phyloP scores from a whole-genome alignment of 2,113 vertebrate genomes.

The Pomatostomus ruficeps region DNA sequence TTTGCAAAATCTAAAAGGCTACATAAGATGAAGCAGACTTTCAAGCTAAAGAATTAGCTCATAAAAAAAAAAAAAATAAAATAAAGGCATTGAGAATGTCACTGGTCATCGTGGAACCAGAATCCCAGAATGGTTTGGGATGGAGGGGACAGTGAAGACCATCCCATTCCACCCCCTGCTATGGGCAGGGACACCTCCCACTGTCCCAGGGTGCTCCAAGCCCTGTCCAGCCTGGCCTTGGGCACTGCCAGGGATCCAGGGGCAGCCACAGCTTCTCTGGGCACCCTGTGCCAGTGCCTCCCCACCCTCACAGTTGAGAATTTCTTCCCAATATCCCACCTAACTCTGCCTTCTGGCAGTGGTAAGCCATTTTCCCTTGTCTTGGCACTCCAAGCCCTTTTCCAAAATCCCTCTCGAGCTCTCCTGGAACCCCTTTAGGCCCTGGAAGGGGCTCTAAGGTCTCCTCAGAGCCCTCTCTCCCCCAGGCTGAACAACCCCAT shows the following conservation, averaged over 20 bases:
- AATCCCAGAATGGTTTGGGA: not conserved
- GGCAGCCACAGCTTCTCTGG: not conserved
- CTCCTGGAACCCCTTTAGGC: not conserved
- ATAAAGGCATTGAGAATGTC: rapidly evolving
- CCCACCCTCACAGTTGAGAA: rapidly evolving
- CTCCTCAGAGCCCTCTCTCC: not conserved
- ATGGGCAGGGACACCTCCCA: not conserved
- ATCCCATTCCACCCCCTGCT: not conserved
- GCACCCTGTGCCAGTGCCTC: not conserved
- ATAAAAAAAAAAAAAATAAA: not conserved
- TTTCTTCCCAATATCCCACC: not conserved
- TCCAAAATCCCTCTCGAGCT: not conserved
- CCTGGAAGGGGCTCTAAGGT: not conserved
- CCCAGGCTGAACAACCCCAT: not conserved
- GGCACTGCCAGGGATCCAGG: not conserved
- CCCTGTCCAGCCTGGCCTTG: rapidly evolving
- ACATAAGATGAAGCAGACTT: not conserved
- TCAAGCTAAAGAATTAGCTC: not conserved
- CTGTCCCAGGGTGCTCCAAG: rapidly evolving
- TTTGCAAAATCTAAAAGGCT: constrained; percentile 44
- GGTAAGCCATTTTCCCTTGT: not conserved
- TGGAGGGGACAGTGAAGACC: not conserved
- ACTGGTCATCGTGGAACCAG: not conserved
- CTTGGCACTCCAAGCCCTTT: not conserved
- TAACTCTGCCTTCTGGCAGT: rapidly evolving